Conservation (phyloP, 2,797 vertebrate species). For the Muscicapa comitata region DNA sequence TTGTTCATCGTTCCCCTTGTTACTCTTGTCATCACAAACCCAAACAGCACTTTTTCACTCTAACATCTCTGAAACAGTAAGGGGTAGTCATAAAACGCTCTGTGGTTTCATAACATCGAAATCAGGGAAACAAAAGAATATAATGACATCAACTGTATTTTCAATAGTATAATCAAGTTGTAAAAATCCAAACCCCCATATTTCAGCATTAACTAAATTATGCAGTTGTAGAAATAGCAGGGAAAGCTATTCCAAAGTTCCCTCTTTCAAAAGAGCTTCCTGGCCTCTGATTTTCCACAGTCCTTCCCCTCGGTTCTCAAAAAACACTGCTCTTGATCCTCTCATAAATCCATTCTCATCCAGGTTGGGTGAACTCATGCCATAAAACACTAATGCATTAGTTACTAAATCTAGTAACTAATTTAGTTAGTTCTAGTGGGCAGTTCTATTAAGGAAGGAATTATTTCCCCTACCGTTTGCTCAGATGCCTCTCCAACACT, state of each 20-base stretch:
- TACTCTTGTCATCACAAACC: neutral
- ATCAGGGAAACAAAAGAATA: neutral
- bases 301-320: neutral
- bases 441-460: neutral
- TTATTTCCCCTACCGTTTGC: constrained; percentile 82
- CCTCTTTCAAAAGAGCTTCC: neutral
- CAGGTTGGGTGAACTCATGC: neutral
- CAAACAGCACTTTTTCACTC: neutral
- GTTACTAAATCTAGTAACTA: neutral
- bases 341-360: neutral
- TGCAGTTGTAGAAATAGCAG: neutral
- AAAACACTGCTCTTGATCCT: neutral
- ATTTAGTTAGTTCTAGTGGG: neutral
- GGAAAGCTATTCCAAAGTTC: neutral
- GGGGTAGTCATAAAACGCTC: neutral
- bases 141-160: neutral
- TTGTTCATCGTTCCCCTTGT: neutral
- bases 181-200: neutral
- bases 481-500: constrained; percentile 92
- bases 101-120: neutral
- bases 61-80: neutral
- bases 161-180: neutral
- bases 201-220: neutral
- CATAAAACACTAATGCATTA: neutral
- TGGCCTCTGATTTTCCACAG: neutral